Percentiles rank a stretch among this genome's conserved stretches.
These are phyloP conservation scores for Syngnathus acus DNA, from an alignment of 2,797 vertebrate genomes.

Conservation along the genomic window DNA sequence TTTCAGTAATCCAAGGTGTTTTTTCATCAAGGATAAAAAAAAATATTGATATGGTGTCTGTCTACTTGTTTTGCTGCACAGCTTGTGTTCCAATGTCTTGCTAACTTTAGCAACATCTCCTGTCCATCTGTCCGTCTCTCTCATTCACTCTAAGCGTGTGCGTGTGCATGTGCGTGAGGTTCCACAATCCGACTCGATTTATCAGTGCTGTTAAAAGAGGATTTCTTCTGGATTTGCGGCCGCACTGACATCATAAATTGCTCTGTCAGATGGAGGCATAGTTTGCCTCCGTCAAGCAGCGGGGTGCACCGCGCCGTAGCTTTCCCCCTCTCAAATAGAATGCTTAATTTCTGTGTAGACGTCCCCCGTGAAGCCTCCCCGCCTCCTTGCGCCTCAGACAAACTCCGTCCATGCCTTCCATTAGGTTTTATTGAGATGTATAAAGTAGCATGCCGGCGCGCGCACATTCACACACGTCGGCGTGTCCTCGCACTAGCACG, in stretches of 20 bases:
- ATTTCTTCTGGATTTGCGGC: constrained; percentile 68
- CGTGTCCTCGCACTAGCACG: constrained; percentile 43
- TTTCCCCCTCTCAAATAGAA: constrained; percentile 56
- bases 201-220: constrained; percentile 66
- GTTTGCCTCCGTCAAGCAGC: constrained; percentile 67
- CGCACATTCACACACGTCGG: constrained; percentile 32
- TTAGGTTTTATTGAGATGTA: constrained; percentile 72
- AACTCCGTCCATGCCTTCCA: constrained; percentile 58
- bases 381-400: constrained; percentile 43
- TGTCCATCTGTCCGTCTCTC: constrained; percentile 18
- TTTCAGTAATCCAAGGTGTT: too few species aligned
- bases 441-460: constrained; percentile 63
- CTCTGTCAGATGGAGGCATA: constrained; percentile 59
- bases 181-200: constrained; percentile 63
- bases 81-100: too few species aligned
- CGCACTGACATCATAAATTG: constrained; percentile 71
- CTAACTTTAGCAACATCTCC: too few species aligned
- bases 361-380: constrained; percentile 32
- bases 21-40: too few species aligned
- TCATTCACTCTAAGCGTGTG: constrained; percentile 4
- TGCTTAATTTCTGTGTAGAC: constrained; percentile 53
- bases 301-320: constrained; percentile 50
- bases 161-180: constrained; percentile 31
- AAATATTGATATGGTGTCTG: too few species aligned
- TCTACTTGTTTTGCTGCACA: too few species aligned